Percentiles rank a stretch among this genome's conserved stretches.
Evolutionary conservation across 2,888 invertebrate genomes (phyloP).

Genomic region (Drosophila maculinotata): DNA sequence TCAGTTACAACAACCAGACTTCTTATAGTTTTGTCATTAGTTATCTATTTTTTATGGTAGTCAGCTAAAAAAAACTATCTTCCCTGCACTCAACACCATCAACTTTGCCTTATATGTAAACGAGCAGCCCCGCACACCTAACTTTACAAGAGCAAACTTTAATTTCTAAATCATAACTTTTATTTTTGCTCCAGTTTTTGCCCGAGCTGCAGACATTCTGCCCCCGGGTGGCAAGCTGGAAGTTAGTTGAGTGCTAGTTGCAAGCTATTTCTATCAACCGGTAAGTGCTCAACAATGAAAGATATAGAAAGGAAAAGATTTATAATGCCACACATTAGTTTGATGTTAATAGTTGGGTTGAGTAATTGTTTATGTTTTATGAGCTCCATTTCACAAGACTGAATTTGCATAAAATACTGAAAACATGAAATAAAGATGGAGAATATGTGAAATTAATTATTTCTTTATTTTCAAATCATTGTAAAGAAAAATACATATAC

Average conservation of each 20-base stretch:
- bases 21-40: slow-evolving; percentile 69
- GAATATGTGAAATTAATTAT: no score
- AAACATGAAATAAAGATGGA: background rate
- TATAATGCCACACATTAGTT: slow-evolving; percentile 1
- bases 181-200: slow-evolving; percentile 56
- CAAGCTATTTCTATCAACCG: slow-evolving; percentile 25
- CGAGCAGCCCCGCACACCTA: slow-evolving; percentile 10
- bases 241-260: slow-evolving; percentile 19
- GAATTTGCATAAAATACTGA: no score
- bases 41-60: slow-evolving; percentile 45
- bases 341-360: background rate
- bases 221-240: slow-evolving; percentile 14
- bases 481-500: no score
- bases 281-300: slow-evolving; percentile 45
- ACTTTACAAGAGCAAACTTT: slow-evolving; percentile 61
- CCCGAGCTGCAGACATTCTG: slow-evolving; percentile 17
- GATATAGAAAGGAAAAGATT: slow-evolving; percentile 8
- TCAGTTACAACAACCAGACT: slow-evolving; percentile 50
- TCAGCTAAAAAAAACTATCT: slow-evolving; percentile 33
- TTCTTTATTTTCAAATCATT: no score
- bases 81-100: background rate
- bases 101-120: slow-evolving; percentile 29
- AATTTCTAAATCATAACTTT: slow-evolving; percentile 77
- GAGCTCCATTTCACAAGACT: background rate
- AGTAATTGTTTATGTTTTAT: background rate